A percentile compares a stretch with the other conserved stretches of the same genome.
Conservation (phyloP, 2,113 vertebrate genomes). For the Colistium nudipinnis region DNA sequence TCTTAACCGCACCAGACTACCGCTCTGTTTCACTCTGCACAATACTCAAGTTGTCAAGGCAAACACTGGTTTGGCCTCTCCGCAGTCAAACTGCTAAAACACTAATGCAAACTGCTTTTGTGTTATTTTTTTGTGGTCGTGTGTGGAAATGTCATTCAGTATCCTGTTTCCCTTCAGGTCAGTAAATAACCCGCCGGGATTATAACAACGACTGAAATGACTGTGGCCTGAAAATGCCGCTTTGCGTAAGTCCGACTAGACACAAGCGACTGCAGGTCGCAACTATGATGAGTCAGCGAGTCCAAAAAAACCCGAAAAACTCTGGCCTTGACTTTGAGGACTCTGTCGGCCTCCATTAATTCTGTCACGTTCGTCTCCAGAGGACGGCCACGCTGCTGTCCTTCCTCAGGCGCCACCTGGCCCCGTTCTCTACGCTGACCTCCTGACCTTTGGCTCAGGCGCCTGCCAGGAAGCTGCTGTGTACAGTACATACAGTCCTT, state of each 20-base stretch:
- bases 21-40: background rate
- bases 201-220: conserved; percentile 22
- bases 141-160: conserved; percentile 29
- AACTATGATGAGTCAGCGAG: conserved; percentile 42
- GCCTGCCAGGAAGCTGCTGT: background rate
- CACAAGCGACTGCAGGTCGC: conserved; percentile 35
- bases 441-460: conserved; percentile 33
- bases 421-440: conserved; percentile 45
- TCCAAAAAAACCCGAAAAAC: conserved; percentile 48
- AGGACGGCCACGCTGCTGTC: conserved; percentile 45
- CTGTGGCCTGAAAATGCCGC: conserved; percentile 52
- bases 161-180: conserved; percentile 28
- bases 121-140: conserved; percentile 30
- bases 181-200: conserved; percentile 14
- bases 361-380: conserved; percentile 48
- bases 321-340: conserved; percentile 51
- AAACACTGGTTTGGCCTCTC: conserved; percentile 34
- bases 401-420: conserved; percentile 50
- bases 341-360: conserved; percentile 37
- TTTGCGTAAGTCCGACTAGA: conserved; percentile 55
- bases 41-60: conserved; percentile 17
- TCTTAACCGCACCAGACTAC: conserved; percentile 1
- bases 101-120: conserved; percentile 19
- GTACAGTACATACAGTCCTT: conserved; percentile 7
- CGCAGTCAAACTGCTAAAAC: conserved; percentile 13